A percentile compares a stretch with the other conserved stretches of the same genome.
Evolutionary conservation across 2,888 invertebrate genomes (phyloP).

Genomic region (Trilocha varians): DNA sequence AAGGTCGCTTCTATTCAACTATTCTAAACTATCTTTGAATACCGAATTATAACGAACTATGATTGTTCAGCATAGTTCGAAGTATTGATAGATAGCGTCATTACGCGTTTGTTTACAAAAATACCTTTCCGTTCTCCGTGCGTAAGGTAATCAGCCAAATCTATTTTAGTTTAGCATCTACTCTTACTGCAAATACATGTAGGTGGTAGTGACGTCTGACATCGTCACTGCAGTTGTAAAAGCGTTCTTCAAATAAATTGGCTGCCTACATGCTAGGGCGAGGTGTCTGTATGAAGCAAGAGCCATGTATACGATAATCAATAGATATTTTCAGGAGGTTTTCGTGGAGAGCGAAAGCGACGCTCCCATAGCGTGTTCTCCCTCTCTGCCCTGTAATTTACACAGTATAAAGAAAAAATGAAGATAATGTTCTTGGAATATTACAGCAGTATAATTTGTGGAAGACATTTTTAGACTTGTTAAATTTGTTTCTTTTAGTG

Average conservation of each 20-base stretch:
- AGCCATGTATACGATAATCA: slow-evolving; percentile 66
- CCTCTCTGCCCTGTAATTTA: slow-evolving; percentile 55
- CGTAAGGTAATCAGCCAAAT: slow-evolving; percentile 29
- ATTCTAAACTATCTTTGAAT: too few species aligned
- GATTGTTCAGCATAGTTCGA: neutral
- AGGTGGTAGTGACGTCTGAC: slow-evolving; percentile 30
- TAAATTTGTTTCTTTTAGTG: neutral
- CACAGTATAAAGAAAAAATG: slow-evolving; percentile 35
- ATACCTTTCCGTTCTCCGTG: slow-evolving; percentile 18
- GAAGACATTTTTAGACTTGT: too few species aligned
- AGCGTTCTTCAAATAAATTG: slow-evolving; percentile 68
- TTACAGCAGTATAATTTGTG: too few species aligned
- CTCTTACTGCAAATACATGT: slow-evolving; percentile 26
- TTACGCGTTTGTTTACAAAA: slow-evolving; percentile 5
- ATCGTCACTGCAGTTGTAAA: slow-evolving; percentile 29
- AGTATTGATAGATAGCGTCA: neutral
- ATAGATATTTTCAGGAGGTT: slow-evolving; percentile 74
- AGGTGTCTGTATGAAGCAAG: slow-evolving; percentile 57
- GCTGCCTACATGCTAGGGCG: slow-evolving; percentile 56
- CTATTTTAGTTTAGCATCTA: slow-evolving; percentile 28
- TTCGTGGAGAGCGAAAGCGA: slow-evolving; percentile 57
- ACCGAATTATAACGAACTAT: too few species aligned
- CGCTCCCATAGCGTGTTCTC: slow-evolving; percentile 43
- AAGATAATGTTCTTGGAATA: too few species aligned
- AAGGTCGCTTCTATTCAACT: too few species aligned